Evolutionary conservation across 1,140 invertebrate genomes (phyloP).

Genomic region (Mya arenaria): DNA sequence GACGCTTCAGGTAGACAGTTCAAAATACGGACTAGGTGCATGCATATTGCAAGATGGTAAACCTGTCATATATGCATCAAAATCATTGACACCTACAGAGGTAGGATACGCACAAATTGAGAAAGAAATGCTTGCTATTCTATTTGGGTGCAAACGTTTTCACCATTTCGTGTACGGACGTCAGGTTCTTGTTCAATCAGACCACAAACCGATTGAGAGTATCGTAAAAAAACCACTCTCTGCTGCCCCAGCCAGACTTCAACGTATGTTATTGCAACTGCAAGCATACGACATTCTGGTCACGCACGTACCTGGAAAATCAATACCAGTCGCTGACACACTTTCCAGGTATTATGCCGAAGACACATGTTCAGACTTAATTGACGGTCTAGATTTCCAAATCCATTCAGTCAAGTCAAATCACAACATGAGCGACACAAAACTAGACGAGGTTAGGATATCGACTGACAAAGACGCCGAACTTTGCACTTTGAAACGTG

Average conservation of each 20-base stretch:
- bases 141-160: not conserved
- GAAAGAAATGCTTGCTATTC: no score
- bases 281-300: conserved; percentile 76
- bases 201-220: not conserved
- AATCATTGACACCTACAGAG: no score
- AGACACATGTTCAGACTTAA: not conserved
- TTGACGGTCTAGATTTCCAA: not conserved
- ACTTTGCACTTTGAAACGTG: no score
- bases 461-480: no score
- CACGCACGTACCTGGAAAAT: conserved; percentile 71
- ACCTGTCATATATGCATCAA: conserved; percentile 1
- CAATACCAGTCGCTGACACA: conserved; percentile 77
- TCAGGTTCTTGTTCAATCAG: not conserved
- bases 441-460: no score
- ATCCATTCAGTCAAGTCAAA: no score
- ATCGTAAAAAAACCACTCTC: conserved; percentile 41
- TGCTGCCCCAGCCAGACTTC: conserved; percentile 42
- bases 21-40: not conserved
- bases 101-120: no score
- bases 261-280: conserved; percentile 71
- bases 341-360: conserved; percentile 55
- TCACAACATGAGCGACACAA: no score
- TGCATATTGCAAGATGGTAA: not conserved
- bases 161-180: conserved; percentile 1
- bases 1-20: not conserved